These are phyloP conservation scores for Cephus runcator DNA, from an alignment of 2,888 invertebrate species.

Conservation along the genomic window DNA sequence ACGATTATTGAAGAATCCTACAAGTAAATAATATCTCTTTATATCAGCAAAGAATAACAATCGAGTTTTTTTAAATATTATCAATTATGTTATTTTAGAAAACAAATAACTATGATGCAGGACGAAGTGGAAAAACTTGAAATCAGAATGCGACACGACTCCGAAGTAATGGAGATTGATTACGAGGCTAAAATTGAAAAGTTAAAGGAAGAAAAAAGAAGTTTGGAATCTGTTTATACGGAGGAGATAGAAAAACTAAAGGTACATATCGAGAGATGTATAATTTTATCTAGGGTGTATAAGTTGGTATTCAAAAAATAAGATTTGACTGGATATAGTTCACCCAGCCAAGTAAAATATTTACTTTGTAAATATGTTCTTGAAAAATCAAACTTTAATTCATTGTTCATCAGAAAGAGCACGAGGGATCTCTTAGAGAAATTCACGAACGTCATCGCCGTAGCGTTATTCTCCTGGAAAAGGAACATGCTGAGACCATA, in stretches of 20 bases:
- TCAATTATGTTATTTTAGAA: constrained; percentile 34
- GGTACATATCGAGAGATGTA: constrained; percentile 25
- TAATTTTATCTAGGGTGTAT: background rate
- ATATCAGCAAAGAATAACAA: background rate
- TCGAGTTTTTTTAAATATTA: background rate
- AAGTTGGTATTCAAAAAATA: background rate
- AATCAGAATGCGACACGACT: constrained; percentile 44
- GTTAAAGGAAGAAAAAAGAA: constrained; percentile 43
- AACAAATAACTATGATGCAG: constrained; percentile 48
- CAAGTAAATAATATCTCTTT: constrained; percentile 38
- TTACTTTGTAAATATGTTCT: background rate
- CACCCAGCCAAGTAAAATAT: background rate
- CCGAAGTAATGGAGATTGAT: constrained; percentile 48
- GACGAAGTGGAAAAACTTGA: constrained; percentile 49
- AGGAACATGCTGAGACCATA: constrained; percentile 52
- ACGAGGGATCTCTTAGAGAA: constrained; percentile 42
- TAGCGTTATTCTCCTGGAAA: constrained; percentile 49
- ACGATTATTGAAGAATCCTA: constrained; percentile 54
- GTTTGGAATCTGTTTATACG: constrained; percentile 42
- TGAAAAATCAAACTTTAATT: background rate
- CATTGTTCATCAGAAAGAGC: constrained; percentile 37
- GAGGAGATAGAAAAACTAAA: constrained; percentile 49
- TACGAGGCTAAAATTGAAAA: constrained; percentile 50
- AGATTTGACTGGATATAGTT: background rate
- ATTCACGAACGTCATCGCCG: constrained; percentile 46